A percentile compares a stretch with the other conserved stretches of the same genome.
These are phyloP conservation scores for rabbit (Oryctolagus cuniculus) DNA, from an alignment of 2,113 vertebrate genomes.

Conservation along the genomic window mOryCun1.1 NC_091432.1:64541001-64541500, in stretches of 20 bases:
- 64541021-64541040: neutral
- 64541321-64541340: neutral
- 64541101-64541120: conserved; percentile 8
- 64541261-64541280: neutral
- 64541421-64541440: neutral
- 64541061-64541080: neutral
- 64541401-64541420: neutral
- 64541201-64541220: neutral
- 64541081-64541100: neutral
- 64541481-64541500: neutral
- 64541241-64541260: neutral
- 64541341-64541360: neutral
- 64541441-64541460: neutral
- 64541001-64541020: neutral
- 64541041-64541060: neutral
- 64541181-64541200: neutral
- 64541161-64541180: neutral
- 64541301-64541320: neutral
- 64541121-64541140: neutral
- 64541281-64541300: neutral
- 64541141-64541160: neutral
- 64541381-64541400: neutral
- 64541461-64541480: neutral
- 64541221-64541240: neutral
- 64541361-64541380: neutral